A percentile compares a stretch with the other conserved stretches of the same genome.
Evolutionary conservation across 2,113 vertebrate species (phyloP).

Genomic region (Plestiodon gilberti): DNA sequence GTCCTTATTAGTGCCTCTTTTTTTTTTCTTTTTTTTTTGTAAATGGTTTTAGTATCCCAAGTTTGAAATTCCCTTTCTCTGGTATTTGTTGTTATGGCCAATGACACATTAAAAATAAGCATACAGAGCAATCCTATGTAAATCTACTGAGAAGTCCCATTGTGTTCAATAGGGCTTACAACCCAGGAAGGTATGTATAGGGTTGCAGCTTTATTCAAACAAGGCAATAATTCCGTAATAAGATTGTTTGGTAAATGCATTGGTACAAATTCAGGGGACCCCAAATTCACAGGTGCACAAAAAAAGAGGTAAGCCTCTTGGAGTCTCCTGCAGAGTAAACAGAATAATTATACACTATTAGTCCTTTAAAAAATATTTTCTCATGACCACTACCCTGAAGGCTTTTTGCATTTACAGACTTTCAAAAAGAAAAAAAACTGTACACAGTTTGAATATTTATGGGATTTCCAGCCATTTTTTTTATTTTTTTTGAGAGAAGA

Average conservation of each 20-base stretch:
- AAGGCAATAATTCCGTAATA: background rate
- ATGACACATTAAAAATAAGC: background rate
- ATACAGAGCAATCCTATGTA: too few species aligned
- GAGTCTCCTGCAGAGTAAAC: background rate
- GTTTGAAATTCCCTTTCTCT: background rate
- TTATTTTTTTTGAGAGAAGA: too few species aligned
- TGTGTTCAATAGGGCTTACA: too few species aligned
- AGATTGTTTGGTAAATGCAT: background rate
- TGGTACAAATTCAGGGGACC: background rate
- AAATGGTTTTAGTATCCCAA: background rate
- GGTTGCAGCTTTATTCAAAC: background rate
- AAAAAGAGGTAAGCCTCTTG: background rate
- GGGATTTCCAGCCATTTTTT: too few species aligned
- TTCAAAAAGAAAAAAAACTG: background rate
- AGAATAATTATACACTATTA: too few species aligned
- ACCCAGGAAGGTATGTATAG: too few species aligned
- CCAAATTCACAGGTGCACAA: background rate
- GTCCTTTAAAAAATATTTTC: background rate
- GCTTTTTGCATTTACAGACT: too few species aligned
- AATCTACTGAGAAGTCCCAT: too few species aligned
- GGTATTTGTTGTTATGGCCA: background rate
- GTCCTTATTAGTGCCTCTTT: background rate
- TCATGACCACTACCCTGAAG: too few species aligned
- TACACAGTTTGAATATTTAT: too few species aligned
- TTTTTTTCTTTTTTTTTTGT: background rate